Percentiles rank a stretch among this genome's conserved stretches.
Conservation (phyloP, 2,797 vertebrate species). For the Valencia hispanica region DNA sequence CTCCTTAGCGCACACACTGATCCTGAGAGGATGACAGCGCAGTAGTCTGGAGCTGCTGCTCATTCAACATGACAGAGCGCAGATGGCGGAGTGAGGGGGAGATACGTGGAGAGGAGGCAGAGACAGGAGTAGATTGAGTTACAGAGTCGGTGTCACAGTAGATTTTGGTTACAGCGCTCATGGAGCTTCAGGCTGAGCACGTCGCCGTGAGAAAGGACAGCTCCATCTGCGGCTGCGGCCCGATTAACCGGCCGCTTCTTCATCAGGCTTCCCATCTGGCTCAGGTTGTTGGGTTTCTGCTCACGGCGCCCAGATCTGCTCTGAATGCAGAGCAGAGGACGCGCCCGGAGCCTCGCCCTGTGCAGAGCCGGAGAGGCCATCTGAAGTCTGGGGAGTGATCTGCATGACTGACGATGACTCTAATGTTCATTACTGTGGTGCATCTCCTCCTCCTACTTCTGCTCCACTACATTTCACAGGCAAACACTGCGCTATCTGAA, state of each 20-base stretch:
- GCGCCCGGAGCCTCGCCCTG: background rate
- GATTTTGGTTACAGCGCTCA: constrained; percentile 64
- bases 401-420: background rate
- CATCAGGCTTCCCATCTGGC: constrained; percentile 34
- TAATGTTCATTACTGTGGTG: background rate
- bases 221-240: constrained; percentile 7
- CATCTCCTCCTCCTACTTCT: background rate
- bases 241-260: constrained; percentile 22
- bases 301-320: background rate
- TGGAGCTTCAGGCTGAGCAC: constrained; percentile 57
- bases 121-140: constrained; percentile 52
- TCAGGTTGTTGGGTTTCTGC: constrained; percentile 13
- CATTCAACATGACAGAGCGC: constrained; percentile 60
- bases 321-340: constrained; percentile 9
- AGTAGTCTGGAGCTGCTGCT: constrained; percentile 43
- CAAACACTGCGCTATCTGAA: background rate
- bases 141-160: constrained; percentile 54
- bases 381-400: background rate
- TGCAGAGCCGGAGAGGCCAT: background rate
- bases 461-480: background rate
- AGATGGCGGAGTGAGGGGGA: constrained; percentile 54
- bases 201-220: constrained; percentile 43
- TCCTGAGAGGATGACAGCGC: constrained; percentile 8
- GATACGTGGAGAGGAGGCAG: background rate
- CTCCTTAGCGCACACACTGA: constrained; percentile 34